Percentiles rank a stretch among this genome's conserved stretches.
These are phyloP conservation scores for Parazoanthus darwini DNA, from an alignment of 92 coral and sea anemone species.

Conservation along the genomic window DNA sequence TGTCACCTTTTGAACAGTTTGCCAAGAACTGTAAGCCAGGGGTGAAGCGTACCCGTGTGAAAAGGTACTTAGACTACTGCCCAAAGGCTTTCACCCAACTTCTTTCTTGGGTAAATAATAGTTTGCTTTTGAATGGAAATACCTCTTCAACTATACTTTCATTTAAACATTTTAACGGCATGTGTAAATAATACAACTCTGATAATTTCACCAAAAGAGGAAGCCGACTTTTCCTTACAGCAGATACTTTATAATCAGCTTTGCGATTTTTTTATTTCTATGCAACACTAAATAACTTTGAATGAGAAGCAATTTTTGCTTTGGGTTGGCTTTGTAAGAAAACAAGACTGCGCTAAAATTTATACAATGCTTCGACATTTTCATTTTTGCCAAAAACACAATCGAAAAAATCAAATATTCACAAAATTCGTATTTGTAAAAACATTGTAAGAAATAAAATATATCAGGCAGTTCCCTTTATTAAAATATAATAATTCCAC, in stretches of 20 bases:
- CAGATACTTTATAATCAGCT: neutral
- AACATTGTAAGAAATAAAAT: neutral
- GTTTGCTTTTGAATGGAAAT: neutral
- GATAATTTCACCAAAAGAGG: no score
- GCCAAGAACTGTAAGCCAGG: neutral
- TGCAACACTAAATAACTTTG: neutral
- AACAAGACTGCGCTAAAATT: neutral
- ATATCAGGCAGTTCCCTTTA: neutral
- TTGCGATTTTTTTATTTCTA: neutral
- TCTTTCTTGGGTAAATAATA: neutral
- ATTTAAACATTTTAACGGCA: no score
- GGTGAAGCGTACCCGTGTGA: neutral
- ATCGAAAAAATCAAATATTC: neutral
- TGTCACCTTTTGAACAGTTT: neutral
- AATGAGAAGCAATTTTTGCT: neutral
- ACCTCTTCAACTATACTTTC: neutral
- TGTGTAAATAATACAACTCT: neutral
- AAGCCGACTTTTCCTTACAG: neutral
- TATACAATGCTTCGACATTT: neutral
- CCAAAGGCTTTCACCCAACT: no score
- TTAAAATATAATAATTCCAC: neutral
- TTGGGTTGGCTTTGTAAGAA: neutral
- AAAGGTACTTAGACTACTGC: neutral
- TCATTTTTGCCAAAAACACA: neutral
- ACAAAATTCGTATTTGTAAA: constrained; percentile 10